A percentile compares a stretch with the other conserved stretches of the same genome.
phyloP scores from a whole-genome alignment of 2,888 invertebrate genomes.

The Eucera pruinosa region DNA sequence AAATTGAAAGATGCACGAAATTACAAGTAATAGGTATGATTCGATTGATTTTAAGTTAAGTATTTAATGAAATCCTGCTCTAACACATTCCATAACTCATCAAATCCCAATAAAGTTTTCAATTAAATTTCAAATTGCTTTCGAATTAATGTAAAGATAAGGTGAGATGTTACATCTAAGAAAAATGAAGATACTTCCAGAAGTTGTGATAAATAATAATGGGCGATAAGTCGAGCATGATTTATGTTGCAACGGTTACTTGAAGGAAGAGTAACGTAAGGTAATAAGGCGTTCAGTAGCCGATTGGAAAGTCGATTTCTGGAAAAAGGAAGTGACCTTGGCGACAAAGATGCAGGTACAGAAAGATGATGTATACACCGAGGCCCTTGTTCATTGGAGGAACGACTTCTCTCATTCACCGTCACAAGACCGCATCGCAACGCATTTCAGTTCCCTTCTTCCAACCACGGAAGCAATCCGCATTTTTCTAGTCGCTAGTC shows the following conservation, averaged over 20 bases:
- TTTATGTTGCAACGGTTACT: constrained; percentile 28
- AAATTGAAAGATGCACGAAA: no score
- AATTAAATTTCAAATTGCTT: no score
- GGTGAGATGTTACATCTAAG: no score
- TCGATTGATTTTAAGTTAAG: no score
- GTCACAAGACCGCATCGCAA: constrained; percentile 51
- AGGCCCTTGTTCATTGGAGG: constrained; percentile 22
- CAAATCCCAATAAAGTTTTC: no score
- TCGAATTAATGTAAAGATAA: no score
- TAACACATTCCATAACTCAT: no score
- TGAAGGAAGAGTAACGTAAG: constrained; percentile 28
- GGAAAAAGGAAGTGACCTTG: constrained; percentile 38
- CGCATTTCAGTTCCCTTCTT: constrained; percentile 27
- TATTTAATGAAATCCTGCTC: no score
- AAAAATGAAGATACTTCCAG: not conserved
- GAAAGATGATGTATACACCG: constrained; percentile 21
- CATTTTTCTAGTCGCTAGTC: not conserved
- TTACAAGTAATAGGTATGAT: no score
- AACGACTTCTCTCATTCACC: constrained; percentile 42
- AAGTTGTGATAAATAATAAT: constrained; percentile 39
- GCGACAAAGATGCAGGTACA: constrained; percentile 40
- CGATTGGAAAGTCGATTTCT: constrained; percentile 47
- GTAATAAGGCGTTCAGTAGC: constrained; percentile 51
- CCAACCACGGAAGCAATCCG: not conserved
- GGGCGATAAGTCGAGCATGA: constrained; percentile 12